A percentile compares a stretch with the other conserved stretches of the same genome.
These are phyloP conservation scores for Python bivittatus DNA, from an alignment of 2,113 vertebrate species.

Conservation along the genomic window DNA sequence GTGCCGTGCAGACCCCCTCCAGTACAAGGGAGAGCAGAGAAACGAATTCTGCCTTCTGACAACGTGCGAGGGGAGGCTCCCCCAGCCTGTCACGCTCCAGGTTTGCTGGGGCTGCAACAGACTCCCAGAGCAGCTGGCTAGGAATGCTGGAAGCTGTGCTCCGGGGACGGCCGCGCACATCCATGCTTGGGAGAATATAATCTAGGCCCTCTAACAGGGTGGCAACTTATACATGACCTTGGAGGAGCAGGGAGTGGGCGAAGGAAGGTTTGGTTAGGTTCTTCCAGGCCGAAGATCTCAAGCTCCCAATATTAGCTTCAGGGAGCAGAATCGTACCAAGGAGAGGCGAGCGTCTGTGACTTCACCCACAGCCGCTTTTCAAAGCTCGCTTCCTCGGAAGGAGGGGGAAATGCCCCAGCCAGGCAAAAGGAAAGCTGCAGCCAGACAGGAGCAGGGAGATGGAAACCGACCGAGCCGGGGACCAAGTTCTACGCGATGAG, in stretches of 20 bases:
- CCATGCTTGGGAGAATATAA: neutral
- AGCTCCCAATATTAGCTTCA: conserved; percentile 15
- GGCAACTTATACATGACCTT: fast-evolving
- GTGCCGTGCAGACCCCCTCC: too few species aligned
- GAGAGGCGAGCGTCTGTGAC: neutral
- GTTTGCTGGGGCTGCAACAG: neutral
- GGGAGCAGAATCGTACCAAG: neutral
- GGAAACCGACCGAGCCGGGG: conserved; percentile 24
- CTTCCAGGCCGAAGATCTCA: neutral
- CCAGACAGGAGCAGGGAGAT: conserved; percentile 38
- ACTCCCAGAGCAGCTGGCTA: neutral
- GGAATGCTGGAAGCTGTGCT: neutral
- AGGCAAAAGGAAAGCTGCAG: conserved; percentile 45
- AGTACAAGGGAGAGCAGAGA: too few species aligned
- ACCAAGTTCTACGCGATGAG: conserved; percentile 50
- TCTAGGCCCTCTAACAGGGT: neutral
- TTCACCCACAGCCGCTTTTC: conserved; percentile 9
- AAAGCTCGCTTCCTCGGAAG: conserved; percentile 37
- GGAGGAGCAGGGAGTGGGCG: neutral
- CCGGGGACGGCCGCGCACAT: neutral
- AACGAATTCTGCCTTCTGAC: neutral
- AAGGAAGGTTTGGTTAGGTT: conserved; percentile 9
- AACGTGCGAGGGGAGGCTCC: neutral
- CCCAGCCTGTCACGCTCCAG: neutral
- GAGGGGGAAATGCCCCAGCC: conserved; percentile 32